phyloP scores from a whole-genome alignment of 2,888 invertebrate genomes.

The Drosophila meridiana region DNA sequence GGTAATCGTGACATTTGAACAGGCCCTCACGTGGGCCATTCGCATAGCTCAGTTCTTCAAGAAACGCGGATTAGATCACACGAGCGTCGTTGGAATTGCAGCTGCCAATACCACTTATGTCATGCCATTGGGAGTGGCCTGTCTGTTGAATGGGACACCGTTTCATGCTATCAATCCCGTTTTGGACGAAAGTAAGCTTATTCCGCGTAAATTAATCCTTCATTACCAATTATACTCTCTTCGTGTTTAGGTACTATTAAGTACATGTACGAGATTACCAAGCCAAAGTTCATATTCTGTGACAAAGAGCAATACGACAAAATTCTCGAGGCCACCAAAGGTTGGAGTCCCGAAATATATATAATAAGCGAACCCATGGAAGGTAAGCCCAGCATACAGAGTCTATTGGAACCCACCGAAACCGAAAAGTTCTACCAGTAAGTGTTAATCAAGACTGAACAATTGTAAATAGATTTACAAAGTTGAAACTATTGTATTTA shows the following conservation, averaged over 20 bases:
- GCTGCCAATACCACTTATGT: conserved; percentile 26
- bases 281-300: conserved; percentile 60
- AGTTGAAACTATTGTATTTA: not conserved
- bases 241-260: conserved; percentile 39
- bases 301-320: conserved; percentile 59
- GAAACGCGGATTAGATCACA: conserved; percentile 52
- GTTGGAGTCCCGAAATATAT: conserved; percentile 51
- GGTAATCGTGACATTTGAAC: conserved; percentile 50
- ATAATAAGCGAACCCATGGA: conserved; percentile 54
- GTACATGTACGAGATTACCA: conserved; percentile 53
- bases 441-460: conserved; percentile 5
- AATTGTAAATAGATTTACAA: not conserved
- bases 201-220: not conserved
- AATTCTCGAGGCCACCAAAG: conserved; percentile 43
- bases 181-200: conserved; percentile 3
- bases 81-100: conserved; percentile 70
- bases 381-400: conserved; percentile 52
- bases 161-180: conserved; percentile 6
- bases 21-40: conserved; percentile 58
- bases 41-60: conserved; percentile 64
- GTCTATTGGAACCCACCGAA: conserved; percentile 41
- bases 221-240: not conserved
- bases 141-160: conserved; percentile 3
- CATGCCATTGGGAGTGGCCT: conserved; percentile 8
- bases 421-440: conserved; percentile 59